A percentile compares a stretch with the other conserved stretches of the same genome.
Conservation (phyloP, 2,797 vertebrate species). For the Champsocephalus gunnari region DNA sequence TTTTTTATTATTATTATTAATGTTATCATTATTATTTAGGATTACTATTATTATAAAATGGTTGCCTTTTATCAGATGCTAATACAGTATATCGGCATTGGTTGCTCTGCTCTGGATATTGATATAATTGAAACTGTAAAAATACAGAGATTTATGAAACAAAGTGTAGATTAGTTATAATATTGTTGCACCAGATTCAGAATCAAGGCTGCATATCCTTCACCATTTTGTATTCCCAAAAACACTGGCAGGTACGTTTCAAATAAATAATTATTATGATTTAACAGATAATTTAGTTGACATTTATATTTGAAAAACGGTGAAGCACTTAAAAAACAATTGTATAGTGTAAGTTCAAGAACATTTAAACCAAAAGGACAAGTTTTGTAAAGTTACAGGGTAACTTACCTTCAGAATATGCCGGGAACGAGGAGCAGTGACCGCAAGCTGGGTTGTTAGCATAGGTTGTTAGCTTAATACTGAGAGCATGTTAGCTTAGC, state of each 20-base stretch:
- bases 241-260: background rate
- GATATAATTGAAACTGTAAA: background rate
- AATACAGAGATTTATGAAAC: background rate
- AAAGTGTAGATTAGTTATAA: background rate
- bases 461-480: no score
- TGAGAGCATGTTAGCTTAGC: no score
- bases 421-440: no score
- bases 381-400: no score
- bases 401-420: no score
- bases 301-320: no score
- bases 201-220: background rate
- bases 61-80: background rate
- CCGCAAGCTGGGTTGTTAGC: no score
- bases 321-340: no score
- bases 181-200: background rate
- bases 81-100: background rate
- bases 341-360: no score
- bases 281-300: background rate
- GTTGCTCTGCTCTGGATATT: background rate
- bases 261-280: background rate
- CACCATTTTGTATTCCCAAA: background rate
- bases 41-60: background rate
- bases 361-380: no score
- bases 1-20: background rate
- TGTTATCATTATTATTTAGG: background rate